Conservation (phyloP, 2,113 vertebrate genomes). For the Colius striatus region DNA sequence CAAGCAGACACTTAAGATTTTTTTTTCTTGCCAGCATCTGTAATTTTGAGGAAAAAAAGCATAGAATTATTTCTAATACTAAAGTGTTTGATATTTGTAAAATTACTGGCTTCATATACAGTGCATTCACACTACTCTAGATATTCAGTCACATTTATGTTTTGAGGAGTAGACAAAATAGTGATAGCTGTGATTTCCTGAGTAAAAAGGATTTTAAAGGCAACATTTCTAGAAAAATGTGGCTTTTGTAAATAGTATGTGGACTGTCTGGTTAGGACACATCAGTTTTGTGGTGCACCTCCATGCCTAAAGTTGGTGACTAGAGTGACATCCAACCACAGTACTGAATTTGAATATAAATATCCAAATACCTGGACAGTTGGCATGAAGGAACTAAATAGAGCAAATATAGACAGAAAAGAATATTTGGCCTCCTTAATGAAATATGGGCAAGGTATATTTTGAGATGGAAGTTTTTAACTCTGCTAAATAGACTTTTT, state of each 20-base stretch:
- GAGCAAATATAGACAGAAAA: background rate
- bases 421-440: background rate
- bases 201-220: background rate
- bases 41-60: constrained; percentile 9
- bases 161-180: background rate
- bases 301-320: background rate
- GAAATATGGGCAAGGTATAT: background rate
- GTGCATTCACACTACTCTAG: background rate
- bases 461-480: background rate
- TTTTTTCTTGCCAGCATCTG: background rate
- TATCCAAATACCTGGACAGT: background rate
- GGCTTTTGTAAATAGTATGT: background rate
- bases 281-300: background rate
- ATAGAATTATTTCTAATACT: background rate
- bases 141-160: background rate
- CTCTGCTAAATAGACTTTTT: background rate
- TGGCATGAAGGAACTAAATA: background rate
- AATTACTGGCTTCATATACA: background rate
- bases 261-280: background rate
- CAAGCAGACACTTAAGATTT: background rate
- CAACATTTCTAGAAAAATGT: background rate
- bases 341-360: background rate
- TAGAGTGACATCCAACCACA: background rate
- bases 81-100: background rate
- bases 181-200: background rate